Base-by-base conservation (phyloP, 30 jellyfish, hydroid and myxozoan genomes). In the Rhopilema esculentum region DNA sequence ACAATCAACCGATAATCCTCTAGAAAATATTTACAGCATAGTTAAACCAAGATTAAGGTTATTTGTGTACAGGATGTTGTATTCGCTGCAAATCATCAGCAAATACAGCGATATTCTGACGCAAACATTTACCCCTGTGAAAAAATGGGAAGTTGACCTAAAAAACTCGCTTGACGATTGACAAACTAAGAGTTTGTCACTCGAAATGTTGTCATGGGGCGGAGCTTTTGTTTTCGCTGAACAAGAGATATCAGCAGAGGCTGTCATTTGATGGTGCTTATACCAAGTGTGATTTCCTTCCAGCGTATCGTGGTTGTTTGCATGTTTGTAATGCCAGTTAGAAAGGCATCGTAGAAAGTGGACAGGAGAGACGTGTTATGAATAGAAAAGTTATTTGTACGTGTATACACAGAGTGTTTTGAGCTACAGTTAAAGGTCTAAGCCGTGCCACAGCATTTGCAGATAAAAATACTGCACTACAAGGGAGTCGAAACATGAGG, bases 201-300 rank as follows among this genome's bases (percentile, higher is more conserved):
- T 85, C 94, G 50, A 85, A 64, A 51, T 66, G 88, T 68, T 73
- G 88, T 66, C 83, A 28, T 50, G 52, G 82, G 94, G 94, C 85
- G 94, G 94, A 75, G 94, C 74, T 66, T 72, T 65, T 33, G 72
- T 33, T 66, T 63, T 48, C 74, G 48, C 40, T 75, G 78, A 61
- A 72, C 28, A 76, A 85, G 63, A 63, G 29, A 26, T 74, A 29
- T 85, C 94, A 85, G 19, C 94, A 75, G 77, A 0, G 40, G 77
- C 1, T 77, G 65, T 33, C 77, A 12, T 40, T 83, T 31, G 69
- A 51, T 79, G 68, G 85, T 65, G 25, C 64, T 69, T 69, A 70
- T 26, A 49, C 79, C 79, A 69, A 83, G 92, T 83, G 92, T 80
- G 51, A 83, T 83, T 83, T 83, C 92, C 92, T 83, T 69, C 48